phyloP scores from a whole-genome alignment of 2,113 vertebrate genomes.

The Oncorhynchus gorbuscha region DNA sequence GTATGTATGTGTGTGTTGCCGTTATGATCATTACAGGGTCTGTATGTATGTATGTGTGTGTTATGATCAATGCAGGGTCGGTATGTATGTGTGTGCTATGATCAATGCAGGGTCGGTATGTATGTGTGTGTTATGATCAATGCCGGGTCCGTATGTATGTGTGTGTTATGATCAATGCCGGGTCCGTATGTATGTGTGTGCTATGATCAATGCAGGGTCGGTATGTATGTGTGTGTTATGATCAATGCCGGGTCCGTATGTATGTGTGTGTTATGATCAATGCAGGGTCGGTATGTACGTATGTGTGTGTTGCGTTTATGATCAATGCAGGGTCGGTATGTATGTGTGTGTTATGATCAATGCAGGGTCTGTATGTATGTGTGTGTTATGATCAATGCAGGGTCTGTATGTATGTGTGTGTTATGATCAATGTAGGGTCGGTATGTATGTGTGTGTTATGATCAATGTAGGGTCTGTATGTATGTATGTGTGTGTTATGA shows the following conservation, averaged over 20 bases:
- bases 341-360: constrained; percentile 58
- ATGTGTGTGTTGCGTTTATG: constrained; percentile 26
- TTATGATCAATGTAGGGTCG: no score
- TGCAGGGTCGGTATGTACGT: background rate
- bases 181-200: constrained; percentile 42
- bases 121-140: constrained; percentile 52
- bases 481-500: constrained; percentile 10
- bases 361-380: constrained; percentile 69
- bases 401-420: no score
- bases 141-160: constrained; percentile 69
- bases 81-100: no score
- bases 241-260: no score
- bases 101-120: background rate
- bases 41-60: no score
- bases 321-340: constrained; percentile 75
- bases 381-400: no score
- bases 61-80: no score
- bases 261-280: no score
- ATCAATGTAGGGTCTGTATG: constrained; percentile 74
- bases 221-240: no score
- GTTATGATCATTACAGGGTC: no score
- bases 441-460: constrained; percentile 35
- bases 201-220: no score
- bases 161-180: constrained; percentile 72
- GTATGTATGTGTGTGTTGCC: no score